A percentile compares a stretch with the other conserved stretches of the same genome.
phyloP scores from a whole-genome alignment of 1,140 invertebrate genomes.

The Linepithema humile region DNA sequence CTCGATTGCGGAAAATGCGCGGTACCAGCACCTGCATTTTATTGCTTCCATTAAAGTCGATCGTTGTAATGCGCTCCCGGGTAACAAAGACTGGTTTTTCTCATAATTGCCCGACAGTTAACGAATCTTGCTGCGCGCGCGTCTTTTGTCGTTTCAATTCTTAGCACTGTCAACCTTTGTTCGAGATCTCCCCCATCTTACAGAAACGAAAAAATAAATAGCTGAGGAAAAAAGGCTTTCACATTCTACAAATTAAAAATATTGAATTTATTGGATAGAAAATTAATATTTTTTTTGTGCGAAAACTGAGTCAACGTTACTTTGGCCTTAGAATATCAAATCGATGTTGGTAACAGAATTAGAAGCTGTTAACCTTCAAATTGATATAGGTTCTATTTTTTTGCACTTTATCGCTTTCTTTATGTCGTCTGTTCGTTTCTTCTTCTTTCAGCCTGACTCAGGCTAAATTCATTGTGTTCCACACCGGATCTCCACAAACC shows the following conservation, averaged over 20 bases:
- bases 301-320: too few species aligned
- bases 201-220: too few species aligned
- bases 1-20: slow-evolving; percentile 41
- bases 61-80: slow-evolving; percentile 70
- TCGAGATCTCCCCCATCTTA: too few species aligned
- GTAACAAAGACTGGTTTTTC: slow-evolving; percentile 74
- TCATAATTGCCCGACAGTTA: slow-evolving; percentile 71
- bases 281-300: too few species aligned
- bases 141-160: slow-evolving; percentile 53
- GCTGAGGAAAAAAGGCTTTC: too few species aligned
- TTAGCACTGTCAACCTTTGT: too few species aligned
- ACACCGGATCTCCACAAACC: slow-evolving; percentile 11
- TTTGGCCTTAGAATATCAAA: too few species aligned
- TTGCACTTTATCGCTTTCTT: slow-evolving; percentile 26
- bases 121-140: slow-evolving; percentile 58
- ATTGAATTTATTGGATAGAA: too few species aligned
- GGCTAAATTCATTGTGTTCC: background rate
- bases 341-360: too few species aligned
- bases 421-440: background rate
- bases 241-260: too few species aligned
- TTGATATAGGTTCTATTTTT: too few species aligned
- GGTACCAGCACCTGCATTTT: slow-evolving; percentile 74
- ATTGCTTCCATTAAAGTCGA: slow-evolving; percentile 77
- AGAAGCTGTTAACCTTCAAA: too few species aligned
- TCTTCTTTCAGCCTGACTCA: background rate